Evolutionary conservation across 1,140 invertebrate genomes (phyloP).

Genomic region (Vollenhovia emeryi): DNA sequence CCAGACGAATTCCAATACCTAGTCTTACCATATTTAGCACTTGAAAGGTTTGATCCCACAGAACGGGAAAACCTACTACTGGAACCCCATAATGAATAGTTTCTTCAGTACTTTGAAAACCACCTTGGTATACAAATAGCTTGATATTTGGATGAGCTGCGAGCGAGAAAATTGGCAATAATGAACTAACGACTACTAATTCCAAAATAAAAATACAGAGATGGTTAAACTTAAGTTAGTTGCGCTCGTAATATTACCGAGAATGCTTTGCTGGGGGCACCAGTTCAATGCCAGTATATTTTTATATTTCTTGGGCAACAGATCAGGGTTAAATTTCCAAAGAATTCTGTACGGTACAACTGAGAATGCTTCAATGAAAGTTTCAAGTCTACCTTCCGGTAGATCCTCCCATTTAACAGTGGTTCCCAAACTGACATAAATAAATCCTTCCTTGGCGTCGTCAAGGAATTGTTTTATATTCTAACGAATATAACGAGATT

Average conservation of each 20-base stretch:
- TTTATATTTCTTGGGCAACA: constrained; percentile 19
- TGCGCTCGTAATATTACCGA: constrained; percentile 67
- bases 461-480: constrained; percentile 83
- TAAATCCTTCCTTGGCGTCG: constrained; percentile 84
- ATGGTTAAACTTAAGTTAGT: neutral
- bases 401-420: constrained; percentile 79
- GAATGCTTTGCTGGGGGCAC: constrained; percentile 80
- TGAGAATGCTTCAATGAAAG: constrained; percentile 85
- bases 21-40: constrained; percentile 56
- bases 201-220: neutral
- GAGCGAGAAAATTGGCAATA: neutral
- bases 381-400: constrained; percentile 59
- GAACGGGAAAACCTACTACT: constrained; percentile 81
- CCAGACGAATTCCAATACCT: constrained; percentile 59
- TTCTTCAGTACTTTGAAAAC: constrained; percentile 84
- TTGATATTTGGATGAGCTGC: constrained; percentile 81
- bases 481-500: constrained; percentile 66
- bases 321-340: constrained; percentile 72
- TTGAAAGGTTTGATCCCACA: constrained; percentile 73
- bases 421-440: constrained; percentile 87
- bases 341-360: constrained; percentile 73
- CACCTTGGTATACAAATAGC: constrained; percentile 86
- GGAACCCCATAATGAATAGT: constrained; percentile 82
- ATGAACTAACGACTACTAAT: neutral
- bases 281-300: constrained; percentile 81